phyloP scores from a whole-genome alignment of 2,113 vertebrate genomes.

The Prunella himalayana region DNA sequence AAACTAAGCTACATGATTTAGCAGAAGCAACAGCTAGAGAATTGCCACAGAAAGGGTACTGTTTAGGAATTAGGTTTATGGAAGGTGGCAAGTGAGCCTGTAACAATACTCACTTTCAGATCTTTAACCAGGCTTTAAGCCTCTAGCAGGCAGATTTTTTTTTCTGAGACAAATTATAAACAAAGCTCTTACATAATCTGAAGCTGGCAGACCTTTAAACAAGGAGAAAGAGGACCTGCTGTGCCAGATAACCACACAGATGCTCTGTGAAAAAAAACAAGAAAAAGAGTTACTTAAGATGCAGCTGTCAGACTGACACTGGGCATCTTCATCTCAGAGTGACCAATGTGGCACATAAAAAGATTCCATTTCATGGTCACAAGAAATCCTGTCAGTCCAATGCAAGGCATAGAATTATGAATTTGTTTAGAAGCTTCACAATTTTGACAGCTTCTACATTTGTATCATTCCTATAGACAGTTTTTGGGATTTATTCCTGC shows the following conservation, averaged over 20 bases:
- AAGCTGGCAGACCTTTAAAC: background rate
- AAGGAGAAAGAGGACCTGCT: background rate
- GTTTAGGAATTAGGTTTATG: background rate
- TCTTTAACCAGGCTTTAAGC: background rate
- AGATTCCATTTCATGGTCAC: background rate
- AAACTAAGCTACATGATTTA: background rate
- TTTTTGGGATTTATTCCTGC: background rate
- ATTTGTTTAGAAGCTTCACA: background rate
- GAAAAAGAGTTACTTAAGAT: background rate
- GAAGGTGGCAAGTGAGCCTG: background rate
- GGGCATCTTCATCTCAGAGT: background rate
- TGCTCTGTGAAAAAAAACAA: background rate
- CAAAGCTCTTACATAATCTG: background rate
- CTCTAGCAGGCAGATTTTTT: background rate
- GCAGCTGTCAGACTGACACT: background rate
- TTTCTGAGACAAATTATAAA: background rate
- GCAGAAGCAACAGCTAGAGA: background rate
- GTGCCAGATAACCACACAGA: background rate
- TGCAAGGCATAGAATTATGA: background rate
- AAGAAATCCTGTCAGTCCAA: background rate
- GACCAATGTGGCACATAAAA: rapidly evolving
- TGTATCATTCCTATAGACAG: rapidly evolving
- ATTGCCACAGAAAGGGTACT: background rate
- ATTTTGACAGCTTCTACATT: background rate
- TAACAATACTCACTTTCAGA: background rate